Conservation (phyloP, 2,113 vertebrate genomes). For the Erinaceus europaeus region DNA sequence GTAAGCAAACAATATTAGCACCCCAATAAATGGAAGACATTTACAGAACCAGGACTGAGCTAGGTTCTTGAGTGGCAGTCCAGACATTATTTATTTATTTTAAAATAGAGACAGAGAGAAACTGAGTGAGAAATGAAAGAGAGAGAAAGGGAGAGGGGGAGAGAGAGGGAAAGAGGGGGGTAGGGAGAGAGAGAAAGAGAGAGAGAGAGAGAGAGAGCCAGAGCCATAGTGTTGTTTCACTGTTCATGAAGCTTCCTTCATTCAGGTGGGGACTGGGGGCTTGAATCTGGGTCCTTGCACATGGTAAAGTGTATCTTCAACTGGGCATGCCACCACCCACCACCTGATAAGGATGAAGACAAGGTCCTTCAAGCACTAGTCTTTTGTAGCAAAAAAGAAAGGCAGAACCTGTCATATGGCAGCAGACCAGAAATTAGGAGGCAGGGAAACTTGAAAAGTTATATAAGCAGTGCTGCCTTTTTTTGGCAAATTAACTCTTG, state of each 20-base stretch:
- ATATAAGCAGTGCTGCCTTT: not conserved
- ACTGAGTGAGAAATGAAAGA: too few relatives aligned
- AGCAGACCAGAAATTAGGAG: not conserved
- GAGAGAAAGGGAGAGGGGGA: too few relatives aligned
- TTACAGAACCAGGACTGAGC: not conserved
- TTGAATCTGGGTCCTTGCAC: too few relatives aligned
- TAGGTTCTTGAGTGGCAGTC: not conserved
- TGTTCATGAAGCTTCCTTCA: too few relatives aligned
- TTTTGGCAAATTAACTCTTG: not conserved
- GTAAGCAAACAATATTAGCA: not conserved
- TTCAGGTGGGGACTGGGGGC: too few relatives aligned
- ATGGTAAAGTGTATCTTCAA: too few relatives aligned
- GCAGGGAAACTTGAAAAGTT: not conserved
- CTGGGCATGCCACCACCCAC: too few relatives aligned
- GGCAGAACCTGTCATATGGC: not conserved
- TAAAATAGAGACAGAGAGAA: not conserved
- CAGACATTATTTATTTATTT: not conserved
- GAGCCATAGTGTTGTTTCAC: too few relatives aligned
- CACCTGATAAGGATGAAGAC: not conserved
- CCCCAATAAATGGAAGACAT: not conserved
- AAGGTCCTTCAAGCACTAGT: not conserved
- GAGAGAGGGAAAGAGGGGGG: too few relatives aligned
- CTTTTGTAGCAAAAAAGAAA: not conserved
- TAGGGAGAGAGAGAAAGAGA: too few relatives aligned
- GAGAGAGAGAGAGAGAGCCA: too few relatives aligned